Evolutionary conservation across 1,140 invertebrate genomes (phyloP).

Genomic region (Lasioglossum albipes): DNA sequence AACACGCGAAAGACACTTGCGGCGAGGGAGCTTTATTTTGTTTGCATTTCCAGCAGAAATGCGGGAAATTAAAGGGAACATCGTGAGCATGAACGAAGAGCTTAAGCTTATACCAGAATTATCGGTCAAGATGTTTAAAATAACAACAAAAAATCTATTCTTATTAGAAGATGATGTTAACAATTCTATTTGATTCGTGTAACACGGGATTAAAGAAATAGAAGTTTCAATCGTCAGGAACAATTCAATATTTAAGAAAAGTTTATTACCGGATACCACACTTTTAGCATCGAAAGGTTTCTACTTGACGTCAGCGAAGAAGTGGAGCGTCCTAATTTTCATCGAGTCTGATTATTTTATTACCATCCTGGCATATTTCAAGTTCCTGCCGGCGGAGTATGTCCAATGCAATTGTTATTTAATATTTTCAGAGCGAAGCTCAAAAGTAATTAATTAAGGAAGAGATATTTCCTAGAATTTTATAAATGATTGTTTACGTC

Average conservation of each 20-base stretch:
- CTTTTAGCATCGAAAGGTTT: not conserved
- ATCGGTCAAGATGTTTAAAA: too few species aligned
- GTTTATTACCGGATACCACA: not conserved
- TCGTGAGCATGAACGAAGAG: too few species aligned
- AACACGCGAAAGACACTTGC: not conserved
- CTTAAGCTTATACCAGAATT: too few species aligned
- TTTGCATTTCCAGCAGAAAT: not conserved
- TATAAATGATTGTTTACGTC: too few species aligned
- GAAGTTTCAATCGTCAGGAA: not conserved
- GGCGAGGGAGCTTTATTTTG: not conserved
- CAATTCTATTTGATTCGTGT: too few species aligned
- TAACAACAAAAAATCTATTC: too few species aligned
- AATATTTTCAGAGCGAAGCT: too few species aligned
- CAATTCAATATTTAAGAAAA: slow-evolving; percentile 9
- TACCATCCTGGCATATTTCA: not conserved
- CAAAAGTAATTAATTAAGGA: too few species aligned
- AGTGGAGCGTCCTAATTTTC: slow-evolving; percentile 2
- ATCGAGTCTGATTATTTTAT: slow-evolving; percentile 18
- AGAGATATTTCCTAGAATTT: too few species aligned
- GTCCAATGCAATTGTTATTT: not conserved
- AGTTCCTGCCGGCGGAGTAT: not conserved
- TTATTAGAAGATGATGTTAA: too few species aligned
- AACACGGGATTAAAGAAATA: not conserved
- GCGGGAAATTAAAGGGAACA: not conserved
- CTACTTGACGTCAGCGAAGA: slow-evolving; percentile 13